Conservation (phyloP, 2,113 vertebrate species). For the Upupa epops region DNA sequence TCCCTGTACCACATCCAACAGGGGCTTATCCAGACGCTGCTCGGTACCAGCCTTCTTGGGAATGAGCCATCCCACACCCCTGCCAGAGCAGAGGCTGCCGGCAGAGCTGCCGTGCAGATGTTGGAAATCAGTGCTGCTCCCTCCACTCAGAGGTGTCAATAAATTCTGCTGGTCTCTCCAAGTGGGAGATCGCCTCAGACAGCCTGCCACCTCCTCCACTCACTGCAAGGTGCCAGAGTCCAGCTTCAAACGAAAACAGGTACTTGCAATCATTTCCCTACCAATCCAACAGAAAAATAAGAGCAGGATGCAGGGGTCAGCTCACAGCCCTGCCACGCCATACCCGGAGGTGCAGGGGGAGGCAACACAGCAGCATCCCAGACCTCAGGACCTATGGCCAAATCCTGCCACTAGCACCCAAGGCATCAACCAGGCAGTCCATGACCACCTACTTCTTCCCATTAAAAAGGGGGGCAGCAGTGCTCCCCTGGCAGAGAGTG, state of each 20-base stretch:
- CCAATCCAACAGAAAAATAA: neutral
- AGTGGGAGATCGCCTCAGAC: neutral
- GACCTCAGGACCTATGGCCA: neutral
- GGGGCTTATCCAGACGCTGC: neutral
- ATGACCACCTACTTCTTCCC: neutral
- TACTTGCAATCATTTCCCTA: neutral
- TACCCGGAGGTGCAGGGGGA: neutral
- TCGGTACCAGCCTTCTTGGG: neutral
- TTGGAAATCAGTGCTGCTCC: neutral
- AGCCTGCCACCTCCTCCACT: neutral
- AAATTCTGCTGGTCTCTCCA: neutral
- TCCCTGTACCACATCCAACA: neutral
- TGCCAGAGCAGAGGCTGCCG: accelerated
- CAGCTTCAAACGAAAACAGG: neutral
- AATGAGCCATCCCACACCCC: accelerated
- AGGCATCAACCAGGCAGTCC: accelerated
- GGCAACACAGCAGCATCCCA: neutral
- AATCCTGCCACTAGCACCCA: neutral
- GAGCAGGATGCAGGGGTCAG: accelerated
- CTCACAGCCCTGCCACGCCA: accelerated
- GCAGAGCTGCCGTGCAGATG: conserved; percentile 27
- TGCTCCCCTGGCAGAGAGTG: accelerated
- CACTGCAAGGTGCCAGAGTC: neutral
- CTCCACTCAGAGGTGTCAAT: neutral
- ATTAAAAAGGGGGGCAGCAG: neutral